Conservation (phyloP, 2,113 vertebrate species). For the Thermophis baileyi region DNA sequence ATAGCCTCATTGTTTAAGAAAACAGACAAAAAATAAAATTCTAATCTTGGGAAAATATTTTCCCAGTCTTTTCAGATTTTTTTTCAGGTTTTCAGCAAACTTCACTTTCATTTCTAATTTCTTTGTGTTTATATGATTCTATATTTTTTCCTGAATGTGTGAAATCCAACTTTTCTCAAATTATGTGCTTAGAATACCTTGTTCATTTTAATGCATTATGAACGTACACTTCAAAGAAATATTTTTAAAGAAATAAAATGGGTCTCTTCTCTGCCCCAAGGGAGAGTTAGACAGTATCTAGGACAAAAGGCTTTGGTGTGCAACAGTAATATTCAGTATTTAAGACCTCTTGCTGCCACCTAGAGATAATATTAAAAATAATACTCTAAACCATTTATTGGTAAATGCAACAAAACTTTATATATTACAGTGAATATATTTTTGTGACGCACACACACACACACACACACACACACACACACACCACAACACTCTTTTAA, state of each 20-base stretch:
- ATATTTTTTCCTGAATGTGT: neutral
- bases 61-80: neutral
- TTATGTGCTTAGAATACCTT: neutral
- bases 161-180: neutral
- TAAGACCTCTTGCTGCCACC: constrained; percentile 55
- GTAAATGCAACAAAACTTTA: neutral
- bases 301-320: neutral
- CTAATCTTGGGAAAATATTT: neutral
- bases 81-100: neutral
- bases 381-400: neutral
- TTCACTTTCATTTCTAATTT: neutral
- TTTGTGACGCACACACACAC: too few relatives aligned
- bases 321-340: neutral
- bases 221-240: neutral
- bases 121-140: neutral
- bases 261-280: neutral
- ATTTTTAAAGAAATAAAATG: neutral
- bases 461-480: neutral
- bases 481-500: neutral
- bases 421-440: neutral
- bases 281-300: neutral
- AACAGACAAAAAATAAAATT: too few relatives aligned
- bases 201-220: neutral
- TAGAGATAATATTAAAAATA: constrained; percentile 51
- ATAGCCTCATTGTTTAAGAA: neutral